A percentile compares a stretch with the other conserved stretches of the same genome.
Conservation (phyloP, 1,140 invertebrate genomes). For the Habropoda laboriosa region DNA sequence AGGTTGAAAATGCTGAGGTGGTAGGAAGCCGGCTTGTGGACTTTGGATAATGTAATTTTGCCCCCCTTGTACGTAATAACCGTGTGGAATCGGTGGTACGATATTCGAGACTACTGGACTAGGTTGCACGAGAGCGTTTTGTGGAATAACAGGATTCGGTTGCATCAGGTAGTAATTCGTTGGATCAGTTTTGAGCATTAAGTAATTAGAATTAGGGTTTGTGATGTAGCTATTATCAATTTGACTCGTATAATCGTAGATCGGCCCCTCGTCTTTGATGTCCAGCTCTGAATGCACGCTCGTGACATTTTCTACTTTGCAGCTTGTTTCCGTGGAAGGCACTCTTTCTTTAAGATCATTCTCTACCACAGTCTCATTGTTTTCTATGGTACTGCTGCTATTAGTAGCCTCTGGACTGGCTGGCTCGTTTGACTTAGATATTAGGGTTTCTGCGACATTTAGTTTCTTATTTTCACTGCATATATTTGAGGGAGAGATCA, state of each 20-base stretch:
- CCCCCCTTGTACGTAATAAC: slow-evolving; percentile 46
- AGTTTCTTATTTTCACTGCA: slow-evolving; percentile 6
- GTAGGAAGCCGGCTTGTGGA: slow-evolving; percentile 23
- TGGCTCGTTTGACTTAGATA: not conserved
- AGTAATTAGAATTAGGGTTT: slow-evolving; percentile 66
- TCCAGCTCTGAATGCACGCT: slow-evolving; percentile 78
- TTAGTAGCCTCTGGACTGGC: not conserved
- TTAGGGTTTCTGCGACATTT: slow-evolving; percentile 20
- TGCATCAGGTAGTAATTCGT: slow-evolving; percentile 66
- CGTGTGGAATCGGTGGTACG: slow-evolving; percentile 17
- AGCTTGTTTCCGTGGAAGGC: slow-evolving; percentile 26
- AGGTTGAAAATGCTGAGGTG: slow-evolving; percentile 27
- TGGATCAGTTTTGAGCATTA: slow-evolving; percentile 57
- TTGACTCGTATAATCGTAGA: slow-evolving; percentile 57
- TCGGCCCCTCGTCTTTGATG: slow-evolving; percentile 75
- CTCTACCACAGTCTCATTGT: not conserved
- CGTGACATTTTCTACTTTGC: slow-evolving; percentile 55
- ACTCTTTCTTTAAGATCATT: slow-evolving; percentile 8
- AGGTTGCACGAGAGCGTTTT: slow-evolving; percentile 20
- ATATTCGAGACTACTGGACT: slow-evolving; percentile 26
- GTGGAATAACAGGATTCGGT: slow-evolving; percentile 27
- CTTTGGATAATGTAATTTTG: slow-evolving; percentile 64
- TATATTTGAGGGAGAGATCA: not conserved
- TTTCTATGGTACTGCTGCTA: not conserved
- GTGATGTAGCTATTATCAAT: slow-evolving; percentile 39